Evolutionary conservation across 1,140 invertebrate species (phyloP), one percentile per base, ranked within the genome.

Genomic region (Atta colombica): DNA sequence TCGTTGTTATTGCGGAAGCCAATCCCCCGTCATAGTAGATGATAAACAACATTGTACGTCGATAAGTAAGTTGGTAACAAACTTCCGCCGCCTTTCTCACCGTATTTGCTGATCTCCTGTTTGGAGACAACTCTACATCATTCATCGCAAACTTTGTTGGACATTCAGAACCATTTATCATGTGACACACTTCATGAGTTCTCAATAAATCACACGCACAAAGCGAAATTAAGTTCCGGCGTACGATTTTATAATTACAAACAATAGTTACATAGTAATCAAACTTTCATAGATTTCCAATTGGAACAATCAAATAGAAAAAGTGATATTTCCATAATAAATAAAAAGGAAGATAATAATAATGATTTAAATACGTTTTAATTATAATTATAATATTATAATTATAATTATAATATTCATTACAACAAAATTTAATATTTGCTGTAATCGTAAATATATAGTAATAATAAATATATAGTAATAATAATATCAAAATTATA

Each of bases 1-100:
- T 66, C 60, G 74, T 66, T 85, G 82, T 77, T 78, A 85, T 66
- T 66, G 82, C 60, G 72, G 74, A 85, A 85, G 74, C 78, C 66
- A 85, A 85, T 78, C 74, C 1, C 55, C 21, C 68, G 80, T 68
- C 80, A 51, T 21, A 45, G 39, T 61, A 60, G 55, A 84, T 51
- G 69, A 84, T 75, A 84, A 84, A 84, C 80, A 84, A 84, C 69
- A 14, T 75, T 63, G 69, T 61, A 84, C 39, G 39, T 61, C 55
- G 63, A 39, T 61, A 74, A 39, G 78, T 71, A 81, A 84, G 68
- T 84, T 84, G 4, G 55, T 61, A 84, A 84, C 80, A 21, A 84
- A 82, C 55, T 84, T 74, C 53, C 39, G 25, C 16, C 14, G 69
- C 31, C 31, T 71, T 51, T 84, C 69, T 39, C 25, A 60, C 80